Percentiles rank a stretch among this genome's conserved stretches.
Conservation (phyloP, 2,888 invertebrate species). For the Drosophila prostipennis region DNA sequence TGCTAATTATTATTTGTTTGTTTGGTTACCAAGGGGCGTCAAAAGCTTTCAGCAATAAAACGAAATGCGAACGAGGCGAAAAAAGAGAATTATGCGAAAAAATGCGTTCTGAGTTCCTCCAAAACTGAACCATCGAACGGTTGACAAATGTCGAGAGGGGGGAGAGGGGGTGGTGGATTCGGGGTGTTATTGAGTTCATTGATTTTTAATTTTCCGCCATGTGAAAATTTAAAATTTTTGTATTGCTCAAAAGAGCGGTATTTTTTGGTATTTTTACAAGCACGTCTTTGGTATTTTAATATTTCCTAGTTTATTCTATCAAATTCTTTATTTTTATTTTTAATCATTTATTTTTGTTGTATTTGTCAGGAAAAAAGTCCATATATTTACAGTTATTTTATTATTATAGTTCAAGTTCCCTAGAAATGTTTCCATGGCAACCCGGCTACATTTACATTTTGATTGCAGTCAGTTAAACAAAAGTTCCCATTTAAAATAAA, state of each 20-base stretch:
- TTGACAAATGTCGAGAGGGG: background rate
- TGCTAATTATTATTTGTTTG: slow-evolving; percentile 32
- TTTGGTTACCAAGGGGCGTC: slow-evolving; percentile 39
- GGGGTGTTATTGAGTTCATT: slow-evolving; percentile 26
- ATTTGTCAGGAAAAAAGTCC: background rate
- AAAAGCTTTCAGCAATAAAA: slow-evolving; percentile 29
- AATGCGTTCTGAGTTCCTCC: slow-evolving; percentile 16
- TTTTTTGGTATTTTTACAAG: no score
- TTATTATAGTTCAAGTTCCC: background rate
- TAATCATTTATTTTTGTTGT: background rate
- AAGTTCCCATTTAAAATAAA: background rate
- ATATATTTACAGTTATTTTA: background rate
- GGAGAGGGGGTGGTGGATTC: background rate
- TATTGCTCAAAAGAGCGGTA: no score
- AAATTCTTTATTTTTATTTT: background rate
- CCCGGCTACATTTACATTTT: background rate
- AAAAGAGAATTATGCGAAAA: slow-evolving; percentile 20
- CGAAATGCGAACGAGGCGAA: slow-evolving; percentile 9
- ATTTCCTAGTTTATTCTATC: background rate
- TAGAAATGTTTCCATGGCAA: background rate
- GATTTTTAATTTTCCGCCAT: slow-evolving; percentile 27
- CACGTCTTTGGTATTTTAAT: background rate
- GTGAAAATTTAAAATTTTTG: background rate
- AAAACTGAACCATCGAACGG: slow-evolving; percentile 13
- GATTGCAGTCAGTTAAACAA: background rate